phyloP scores from a whole-genome alignment of 2,888 invertebrate genomes.

The Pyrrhia umbra region DNA sequence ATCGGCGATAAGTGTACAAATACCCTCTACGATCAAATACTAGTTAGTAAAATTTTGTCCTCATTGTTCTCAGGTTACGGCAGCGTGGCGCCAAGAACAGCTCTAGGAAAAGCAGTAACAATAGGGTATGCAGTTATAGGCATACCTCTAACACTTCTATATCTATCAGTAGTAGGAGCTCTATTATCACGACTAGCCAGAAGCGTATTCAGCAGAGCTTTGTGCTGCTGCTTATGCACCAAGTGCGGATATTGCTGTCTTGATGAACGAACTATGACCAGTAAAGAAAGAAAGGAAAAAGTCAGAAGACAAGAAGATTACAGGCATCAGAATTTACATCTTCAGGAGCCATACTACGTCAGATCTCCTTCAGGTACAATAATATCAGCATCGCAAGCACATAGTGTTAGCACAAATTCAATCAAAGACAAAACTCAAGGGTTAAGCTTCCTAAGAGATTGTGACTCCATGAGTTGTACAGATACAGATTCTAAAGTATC shows the following conservation, averaged over 20 bases:
- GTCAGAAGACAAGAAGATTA: constrained; percentile 93
- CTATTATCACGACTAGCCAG: constrained; percentile 95
- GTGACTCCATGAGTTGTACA: constrained; percentile 90
- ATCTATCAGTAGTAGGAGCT: constrained; percentile 96
- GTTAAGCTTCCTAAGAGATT: constrained; percentile 85
- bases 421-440: constrained; percentile 85
- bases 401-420: constrained; percentile 82
- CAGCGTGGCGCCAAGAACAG: constrained; percentile 96
- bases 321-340: constrained; percentile 90
- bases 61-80: constrained; percentile 94
- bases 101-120: constrained; percentile 97
- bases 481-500: constrained; percentile 93
- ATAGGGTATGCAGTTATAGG: constrained; percentile 96
- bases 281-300: constrained; percentile 94
- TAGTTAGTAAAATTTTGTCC: neutral
- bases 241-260: constrained; percentile 97
- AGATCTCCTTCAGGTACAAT: constrained; percentile 88
- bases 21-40: too few species aligned
- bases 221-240: constrained; percentile 96
- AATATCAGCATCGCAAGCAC: constrained; percentile 88
- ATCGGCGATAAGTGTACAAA: too few species aligned
- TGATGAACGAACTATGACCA: constrained; percentile 95
- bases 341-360: constrained; percentile 94
- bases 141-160: constrained; percentile 96
- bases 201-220: constrained; percentile 94